Base-by-base conservation (phyloP, 1,140 invertebrate species). In the Pollicipes pollicipes region DNA sequence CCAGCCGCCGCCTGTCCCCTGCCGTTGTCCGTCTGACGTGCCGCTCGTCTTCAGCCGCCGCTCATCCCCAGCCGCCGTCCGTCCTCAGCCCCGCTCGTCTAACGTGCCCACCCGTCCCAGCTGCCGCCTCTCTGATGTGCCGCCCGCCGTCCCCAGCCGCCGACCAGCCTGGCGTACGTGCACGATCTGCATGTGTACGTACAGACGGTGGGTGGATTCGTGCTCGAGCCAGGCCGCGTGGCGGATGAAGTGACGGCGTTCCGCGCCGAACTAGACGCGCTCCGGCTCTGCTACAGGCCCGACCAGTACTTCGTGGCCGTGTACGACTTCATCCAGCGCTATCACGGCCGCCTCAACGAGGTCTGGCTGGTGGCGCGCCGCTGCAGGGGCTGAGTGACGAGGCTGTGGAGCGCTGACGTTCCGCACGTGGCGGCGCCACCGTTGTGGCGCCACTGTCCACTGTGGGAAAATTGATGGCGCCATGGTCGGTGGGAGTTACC, bases 141-240 rank as follows among this genome's bases (percentile, higher is more conserved):
- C n/a, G n/a, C n/a, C n/a, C n/a, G n/a, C n/a, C 26, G 28, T 58
- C 28, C 32, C 26, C 73, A 77, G 76, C 76, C 76, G 17, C 67
- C 63, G 26, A 74, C 77, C 30, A 72, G 71, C 68, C 75, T 77
- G 68, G 74, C 73, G 64, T 67, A 72, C 17, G 64, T 77, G 27
- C 70, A 77, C 67, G 76, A 77, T 68, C 72, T 77, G 37, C 75
- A 77, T 68, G 76, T 77, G n/a, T 77, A 76, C 69, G 76, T 76
- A 6, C 73, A 77, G 30, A 75, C 76, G 1, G 76, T 77, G 30
- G 76, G 76, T 30, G 76, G 76, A 0, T 77, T 75, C 71, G 72
- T 77, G 29, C 73, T 77, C 68, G 76, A 77, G 21, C 76, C 76
- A 28, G 31, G 70, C 30, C 72, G 76, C 6, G 74, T 76, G 16